Evolutionary conservation across 37 sponge, comb jelly and placozoan species (phyloP), one percentile per base, ranked within the genome.

Genomic region (Bolinopsis microptera): DNA sequence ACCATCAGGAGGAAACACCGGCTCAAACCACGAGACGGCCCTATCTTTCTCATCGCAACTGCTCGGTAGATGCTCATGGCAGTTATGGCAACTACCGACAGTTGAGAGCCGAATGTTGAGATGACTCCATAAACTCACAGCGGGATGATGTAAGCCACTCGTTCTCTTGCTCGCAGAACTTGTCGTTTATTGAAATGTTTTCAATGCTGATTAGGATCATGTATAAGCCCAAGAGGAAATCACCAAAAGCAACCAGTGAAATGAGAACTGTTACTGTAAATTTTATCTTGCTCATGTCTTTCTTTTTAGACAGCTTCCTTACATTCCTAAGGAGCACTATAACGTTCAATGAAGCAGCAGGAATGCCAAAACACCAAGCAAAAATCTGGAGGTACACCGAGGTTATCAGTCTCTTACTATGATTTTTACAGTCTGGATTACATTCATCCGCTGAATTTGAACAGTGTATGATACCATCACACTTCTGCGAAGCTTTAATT

Each of bases 381-480:
- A 86, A 86, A 23, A 28, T 27, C 26, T 86, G 90, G 2, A 86
- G 61, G 26, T 16, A 35, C 18, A n/a, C 90, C 22, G 90, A 86
- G 22, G 90, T 40, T 30, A 86, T 35, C 36, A 86, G 24, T 41
- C 36, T 86, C 90, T 86, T 86, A 0, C 24, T 30, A 39, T 39
- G 26, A 8, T 39, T 5, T 24, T 39, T 28, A 32, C 80, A 77
- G 48, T 86, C 90, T 27, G 40, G n/a, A 39, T 30, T 86, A 86
- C 90, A 86, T n/a, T 86, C 90, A 40, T 86, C 90, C 5, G n/a
- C 39, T 25, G 61, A 35, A 86, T 86, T 34, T n/a, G 61, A 41
- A 40, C 90, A 86, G 61, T 86, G 48, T 39, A 86, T 30, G 27
- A n/a, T 16, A 9, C 90, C 90, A 86, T 86, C 90, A 86, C 90